A percentile compares a stretch with the other conserved stretches of the same genome.
phyloP scores from a whole-genome alignment of 2,888 invertebrate genomes.

The Smittia sp. region DNA sequence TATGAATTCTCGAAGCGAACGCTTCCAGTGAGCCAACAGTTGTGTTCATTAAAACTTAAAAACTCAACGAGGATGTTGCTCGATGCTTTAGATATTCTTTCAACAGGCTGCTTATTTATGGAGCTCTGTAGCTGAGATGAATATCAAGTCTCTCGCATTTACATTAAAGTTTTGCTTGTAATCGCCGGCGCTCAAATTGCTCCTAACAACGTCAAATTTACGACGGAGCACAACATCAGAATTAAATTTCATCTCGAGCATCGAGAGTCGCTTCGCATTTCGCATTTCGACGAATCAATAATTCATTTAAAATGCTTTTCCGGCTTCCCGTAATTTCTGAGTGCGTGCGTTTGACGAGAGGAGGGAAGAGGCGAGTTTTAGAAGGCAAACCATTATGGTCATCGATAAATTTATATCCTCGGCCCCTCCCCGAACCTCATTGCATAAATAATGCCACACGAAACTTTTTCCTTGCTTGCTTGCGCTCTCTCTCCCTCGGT shows the following conservation, averaged over 20 bases:
- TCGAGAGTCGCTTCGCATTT: not conserved
- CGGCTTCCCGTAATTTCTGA: not conserved
- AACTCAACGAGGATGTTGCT: not conserved
- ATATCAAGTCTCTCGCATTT: not conserved
- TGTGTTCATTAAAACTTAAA: constrained; percentile 3
- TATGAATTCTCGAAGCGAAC: not conserved
- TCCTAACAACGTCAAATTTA: not conserved
- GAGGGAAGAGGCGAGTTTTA: not conserved
- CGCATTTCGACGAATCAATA: not conserved
- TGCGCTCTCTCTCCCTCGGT: not conserved
- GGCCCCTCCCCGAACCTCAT: not conserved
- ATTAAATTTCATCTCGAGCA: not conserved
- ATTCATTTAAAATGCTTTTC: constrained; percentile 1
- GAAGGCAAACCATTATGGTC: constrained; percentile 7
- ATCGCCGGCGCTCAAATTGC: not conserved
- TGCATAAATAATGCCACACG: not conserved
- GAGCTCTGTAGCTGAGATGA: not conserved
- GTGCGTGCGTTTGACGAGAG: not conserved
- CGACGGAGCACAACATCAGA: not conserved
- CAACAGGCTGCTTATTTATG: not conserved
- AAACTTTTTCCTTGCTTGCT: not conserved
- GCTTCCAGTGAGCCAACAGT: not conserved
- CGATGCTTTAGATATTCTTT: not conserved
- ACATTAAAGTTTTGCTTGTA: not conserved
- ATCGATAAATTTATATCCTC: not conserved